phyloP scores from a whole-genome alignment of 1,140 invertebrate genomes.

The Vanessa atalanta region DNA sequence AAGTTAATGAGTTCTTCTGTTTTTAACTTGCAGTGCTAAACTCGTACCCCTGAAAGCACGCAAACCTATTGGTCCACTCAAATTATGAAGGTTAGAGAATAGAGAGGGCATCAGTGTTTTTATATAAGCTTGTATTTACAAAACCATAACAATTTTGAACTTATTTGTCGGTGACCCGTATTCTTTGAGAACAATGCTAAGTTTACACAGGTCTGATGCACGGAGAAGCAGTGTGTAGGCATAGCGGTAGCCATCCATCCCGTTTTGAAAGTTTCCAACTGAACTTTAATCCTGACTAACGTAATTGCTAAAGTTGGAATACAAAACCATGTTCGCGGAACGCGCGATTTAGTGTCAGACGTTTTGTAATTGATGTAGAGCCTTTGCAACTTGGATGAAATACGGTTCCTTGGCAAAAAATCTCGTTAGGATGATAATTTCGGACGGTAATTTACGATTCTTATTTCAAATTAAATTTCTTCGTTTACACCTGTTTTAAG shows the following conservation, averaged over 20 bases:
- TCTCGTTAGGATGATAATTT: slow-evolving; percentile 2
- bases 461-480: background rate
- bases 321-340: slow-evolving; percentile 69
- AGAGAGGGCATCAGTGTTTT: too few species aligned
- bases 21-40: too few species aligned
- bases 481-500: background rate
- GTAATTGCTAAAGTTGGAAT: slow-evolving; percentile 76
- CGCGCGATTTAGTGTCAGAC: slow-evolving; percentile 66
- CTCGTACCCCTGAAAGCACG: too few species aligned
- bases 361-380: slow-evolving; percentile 67
- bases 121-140: too few species aligned
- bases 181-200: background rate
- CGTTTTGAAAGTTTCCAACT: slow-evolving; percentile 67
- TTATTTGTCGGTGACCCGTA: too few species aligned
- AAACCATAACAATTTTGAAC: too few species aligned
- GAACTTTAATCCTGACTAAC: slow-evolving; percentile 73
- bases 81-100: too few species aligned
- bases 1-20: too few species aligned
- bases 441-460: slow-evolving; percentile 6
- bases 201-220: background rate
- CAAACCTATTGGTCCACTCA: too few species aligned
- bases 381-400: slow-evolving; percentile 33
- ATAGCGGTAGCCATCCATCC: slow-evolving; percentile 56
- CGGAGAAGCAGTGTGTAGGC: slow-evolving; percentile 21
- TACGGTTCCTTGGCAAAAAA: slow-evolving; percentile 17